Evolutionary conservation across 1,140 invertebrate species (phyloP).

Genomic region (Drosophila equinoxialis): DNA sequence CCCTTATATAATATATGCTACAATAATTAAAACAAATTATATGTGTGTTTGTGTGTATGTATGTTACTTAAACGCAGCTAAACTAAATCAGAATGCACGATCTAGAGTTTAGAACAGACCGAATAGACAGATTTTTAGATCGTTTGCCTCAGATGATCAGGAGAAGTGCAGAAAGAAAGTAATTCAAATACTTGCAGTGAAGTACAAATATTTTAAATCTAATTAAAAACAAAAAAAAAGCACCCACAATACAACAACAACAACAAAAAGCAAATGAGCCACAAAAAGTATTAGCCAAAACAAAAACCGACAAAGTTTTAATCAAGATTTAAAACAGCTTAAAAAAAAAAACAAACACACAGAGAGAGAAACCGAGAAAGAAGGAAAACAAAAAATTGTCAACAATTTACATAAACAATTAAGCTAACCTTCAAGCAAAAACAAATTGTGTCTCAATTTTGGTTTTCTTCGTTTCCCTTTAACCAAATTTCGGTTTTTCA

Average conservation of each 20-base stretch:
- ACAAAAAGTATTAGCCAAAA: conserved; percentile 70
- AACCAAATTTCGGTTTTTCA: conserved; percentile 46
- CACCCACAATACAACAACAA: conserved; percentile 38
- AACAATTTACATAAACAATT: conserved; percentile 58
- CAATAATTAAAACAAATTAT: neutral
- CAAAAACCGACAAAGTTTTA: conserved; percentile 16
- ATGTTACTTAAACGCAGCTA: conserved; percentile 7
- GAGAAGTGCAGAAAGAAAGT: conserved; percentile 40
- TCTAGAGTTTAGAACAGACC: neutral
- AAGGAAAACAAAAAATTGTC: conserved; percentile 8
- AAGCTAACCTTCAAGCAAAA: conserved; percentile 59
- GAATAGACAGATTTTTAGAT: conserved; percentile 4
- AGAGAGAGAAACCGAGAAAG: neutral
- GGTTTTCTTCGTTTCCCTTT: conserved; percentile 39
- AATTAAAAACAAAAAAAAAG: conserved; percentile 20
- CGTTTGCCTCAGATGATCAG: conserved; percentile 12
- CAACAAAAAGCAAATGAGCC: conserved; percentile 41
- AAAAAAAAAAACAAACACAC: conserved; percentile 38
- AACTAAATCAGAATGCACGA: neutral
- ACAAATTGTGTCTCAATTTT: conserved; percentile 15
- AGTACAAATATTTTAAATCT: conserved; percentile 73
- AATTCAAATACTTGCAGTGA: conserved; percentile 72
- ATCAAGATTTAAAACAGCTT: conserved; percentile 33
- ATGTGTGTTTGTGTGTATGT: neutral
- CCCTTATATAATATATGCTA: neutral